Conservation (phyloP, 2,888 invertebrate genomes). For the Apamea sordens region DNA sequence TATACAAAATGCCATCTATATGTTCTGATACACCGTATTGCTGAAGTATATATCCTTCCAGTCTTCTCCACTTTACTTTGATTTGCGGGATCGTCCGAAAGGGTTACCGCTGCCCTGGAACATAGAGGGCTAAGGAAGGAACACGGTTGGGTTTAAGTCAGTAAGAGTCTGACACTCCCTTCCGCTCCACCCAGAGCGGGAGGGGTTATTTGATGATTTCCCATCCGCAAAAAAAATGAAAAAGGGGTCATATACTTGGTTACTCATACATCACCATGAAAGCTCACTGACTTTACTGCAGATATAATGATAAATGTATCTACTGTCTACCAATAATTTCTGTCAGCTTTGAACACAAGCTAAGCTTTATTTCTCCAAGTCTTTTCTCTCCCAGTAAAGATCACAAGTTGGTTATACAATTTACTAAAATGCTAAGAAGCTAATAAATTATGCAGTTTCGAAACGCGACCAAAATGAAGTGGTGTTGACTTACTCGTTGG, state of each 20-base stretch:
- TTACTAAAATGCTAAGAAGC: slow-evolving; percentile 31
- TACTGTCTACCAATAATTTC: not conserved
- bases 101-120: no score
- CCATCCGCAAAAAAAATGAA: no score
- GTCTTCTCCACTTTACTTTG: not conserved
- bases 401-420: slow-evolving; percentile 25
- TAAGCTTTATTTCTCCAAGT: not conserved
- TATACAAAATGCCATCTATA: no score
- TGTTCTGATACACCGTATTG: not conserved
- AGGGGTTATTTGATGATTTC: no score
- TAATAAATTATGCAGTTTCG: slow-evolving; percentile 53
- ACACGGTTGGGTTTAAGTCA: no score
- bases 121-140: no score
- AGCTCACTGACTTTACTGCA: not conserved
- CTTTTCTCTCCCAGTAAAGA: not conserved
- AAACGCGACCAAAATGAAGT: slow-evolving; percentile 33
- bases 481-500: slow-evolving; percentile 44
- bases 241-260: not conserved
- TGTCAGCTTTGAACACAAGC: no score
- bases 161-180: no score
- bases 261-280: not conserved
- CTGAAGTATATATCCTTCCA: no score
- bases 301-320: not conserved
- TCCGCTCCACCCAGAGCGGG: no score
- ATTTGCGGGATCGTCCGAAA: no score